Conservation (phyloP, 2,888 invertebrate species). For the Harmothoe impar region DNA sequence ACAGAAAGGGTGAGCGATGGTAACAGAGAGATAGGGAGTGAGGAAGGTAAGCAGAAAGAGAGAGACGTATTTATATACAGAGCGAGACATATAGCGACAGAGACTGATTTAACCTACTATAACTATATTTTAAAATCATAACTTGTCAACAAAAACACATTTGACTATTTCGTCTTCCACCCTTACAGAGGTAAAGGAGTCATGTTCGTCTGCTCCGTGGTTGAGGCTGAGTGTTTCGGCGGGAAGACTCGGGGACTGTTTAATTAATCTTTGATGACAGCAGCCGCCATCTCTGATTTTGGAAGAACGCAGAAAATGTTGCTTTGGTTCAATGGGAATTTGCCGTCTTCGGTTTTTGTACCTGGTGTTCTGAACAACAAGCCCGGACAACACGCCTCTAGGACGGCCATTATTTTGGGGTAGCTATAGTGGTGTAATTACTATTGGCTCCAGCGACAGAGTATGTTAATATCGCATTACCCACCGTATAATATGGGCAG, state of each 20-base stretch:
- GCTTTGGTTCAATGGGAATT: not conserved
- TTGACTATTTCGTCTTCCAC: too few relatives aligned
- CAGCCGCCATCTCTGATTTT: not conserved
- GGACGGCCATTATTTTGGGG: too few relatives aligned
- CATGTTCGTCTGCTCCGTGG: not conserved
- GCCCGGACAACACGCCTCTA: not conserved
- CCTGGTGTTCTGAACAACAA: not conserved
- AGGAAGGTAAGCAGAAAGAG: not conserved
- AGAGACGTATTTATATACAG: too few relatives aligned
- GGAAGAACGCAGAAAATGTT: not conserved
- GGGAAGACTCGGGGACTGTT: not conserved
- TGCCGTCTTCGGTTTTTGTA: not conserved
- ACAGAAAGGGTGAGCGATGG: not conserved
- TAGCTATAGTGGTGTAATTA: too few relatives aligned
- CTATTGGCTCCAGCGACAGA: too few relatives aligned
- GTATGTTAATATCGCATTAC: too few relatives aligned
- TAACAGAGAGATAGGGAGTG: not conserved
- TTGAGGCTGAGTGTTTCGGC: not conserved
- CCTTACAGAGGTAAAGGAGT: too few relatives aligned
- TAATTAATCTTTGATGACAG: constrained; percentile 5
- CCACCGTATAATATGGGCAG: too few relatives aligned
- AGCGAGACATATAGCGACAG: too few relatives aligned
- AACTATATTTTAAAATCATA: too few relatives aligned
- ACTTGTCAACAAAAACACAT: too few relatives aligned
- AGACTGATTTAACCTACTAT: too few relatives aligned